Evolutionary conservation across 2,888 invertebrate species (phyloP).

Genomic region (Ormyrus pomaceus): DNA sequence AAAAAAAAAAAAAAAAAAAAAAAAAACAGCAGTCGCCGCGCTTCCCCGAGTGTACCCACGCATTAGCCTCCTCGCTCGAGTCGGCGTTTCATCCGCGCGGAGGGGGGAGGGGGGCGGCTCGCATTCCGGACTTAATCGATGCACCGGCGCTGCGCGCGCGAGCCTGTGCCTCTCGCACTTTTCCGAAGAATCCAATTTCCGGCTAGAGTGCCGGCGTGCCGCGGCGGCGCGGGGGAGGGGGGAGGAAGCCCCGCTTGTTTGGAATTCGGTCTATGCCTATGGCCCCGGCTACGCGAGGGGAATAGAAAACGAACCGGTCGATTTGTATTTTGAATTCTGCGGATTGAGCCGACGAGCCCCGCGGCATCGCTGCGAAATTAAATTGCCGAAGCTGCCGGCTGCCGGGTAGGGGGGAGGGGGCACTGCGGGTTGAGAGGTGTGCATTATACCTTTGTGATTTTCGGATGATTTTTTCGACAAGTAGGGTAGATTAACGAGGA

Average conservation of each 20-base stretch:
- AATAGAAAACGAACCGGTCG: constrained; percentile 46
- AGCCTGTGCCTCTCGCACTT: constrained; percentile 19
- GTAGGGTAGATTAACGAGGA: too few relatives aligned
- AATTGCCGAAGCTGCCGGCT: constrained; percentile 8
- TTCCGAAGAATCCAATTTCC: constrained; percentile 53
- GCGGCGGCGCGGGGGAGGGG: background rate
- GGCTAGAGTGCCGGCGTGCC: constrained; percentile 8
- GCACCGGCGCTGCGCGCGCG: background rate
- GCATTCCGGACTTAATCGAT: constrained; percentile 40
- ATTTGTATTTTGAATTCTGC: constrained; percentile 50
- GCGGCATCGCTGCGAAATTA: constrained; percentile 22
- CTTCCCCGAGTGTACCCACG: too few relatives aligned
- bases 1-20: too few relatives aligned
- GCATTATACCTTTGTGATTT: too few relatives aligned
- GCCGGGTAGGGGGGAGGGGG: too few relatives aligned
- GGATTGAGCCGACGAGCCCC: background rate
- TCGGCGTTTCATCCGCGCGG: constrained; percentile 8
- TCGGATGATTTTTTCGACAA: too few relatives aligned
- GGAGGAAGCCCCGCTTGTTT: constrained; percentile 8
- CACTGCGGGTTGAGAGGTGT: too few relatives aligned
- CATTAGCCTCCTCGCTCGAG: too few relatives aligned
- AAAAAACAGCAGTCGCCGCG: too few relatives aligned
- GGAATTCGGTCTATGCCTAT: constrained; percentile 48
- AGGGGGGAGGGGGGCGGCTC: background rate
- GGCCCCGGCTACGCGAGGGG: constrained; percentile 1